Percentiles rank a stretch among this genome's conserved stretches.
Conservation (phyloP, 2,888 invertebrate species). For the Drosophila tripunctata region DNA sequence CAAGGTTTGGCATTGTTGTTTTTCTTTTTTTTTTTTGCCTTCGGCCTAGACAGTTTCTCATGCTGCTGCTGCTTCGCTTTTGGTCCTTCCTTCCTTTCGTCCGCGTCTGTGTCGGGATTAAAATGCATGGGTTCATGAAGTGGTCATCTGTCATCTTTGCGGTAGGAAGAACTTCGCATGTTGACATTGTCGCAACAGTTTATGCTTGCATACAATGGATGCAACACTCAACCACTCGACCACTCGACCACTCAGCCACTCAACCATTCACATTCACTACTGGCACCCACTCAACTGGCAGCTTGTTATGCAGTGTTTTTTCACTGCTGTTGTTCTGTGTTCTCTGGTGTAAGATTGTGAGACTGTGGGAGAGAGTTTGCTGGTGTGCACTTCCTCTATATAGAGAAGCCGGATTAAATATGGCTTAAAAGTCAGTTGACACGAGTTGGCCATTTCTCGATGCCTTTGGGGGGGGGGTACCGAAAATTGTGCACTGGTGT, state of each 20-base stretch:
- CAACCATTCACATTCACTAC: slow-evolving; percentile 5
- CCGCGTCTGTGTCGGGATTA: slow-evolving; percentile 60
- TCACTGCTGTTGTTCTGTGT: neutral
- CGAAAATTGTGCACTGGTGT: slow-evolving; percentile 60
- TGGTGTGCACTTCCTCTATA: slow-evolving; percentile 64
- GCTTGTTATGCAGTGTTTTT: slow-evolving; percentile 50
- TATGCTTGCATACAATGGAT: slow-evolving; percentile 46
- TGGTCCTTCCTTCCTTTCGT: neutral
- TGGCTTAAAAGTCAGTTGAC: slow-evolving; percentile 79
- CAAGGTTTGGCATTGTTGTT: slow-evolving; percentile 50
- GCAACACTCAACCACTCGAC: slow-evolving; percentile 5
- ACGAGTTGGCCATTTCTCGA: slow-evolving; percentile 75
- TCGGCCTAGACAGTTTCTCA: neutral
- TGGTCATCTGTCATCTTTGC: slow-evolving; percentile 80
- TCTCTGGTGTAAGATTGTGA: slow-evolving; percentile 1
- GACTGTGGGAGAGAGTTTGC: slow-evolving; percentile 32
- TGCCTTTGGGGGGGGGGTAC: slow-evolving; percentile 46
- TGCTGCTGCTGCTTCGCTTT: neutral
- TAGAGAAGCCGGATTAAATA: slow-evolving; percentile 69
- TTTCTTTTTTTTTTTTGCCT: too few relatives aligned
- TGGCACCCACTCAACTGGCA: slow-evolving; percentile 40
- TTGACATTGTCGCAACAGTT: slow-evolving; percentile 79
- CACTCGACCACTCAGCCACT: slow-evolving; percentile 3
- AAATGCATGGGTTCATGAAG: slow-evolving; percentile 80
- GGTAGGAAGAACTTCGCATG: slow-evolving; percentile 79